Evolutionary conservation across 2,797 vertebrate genomes (phyloP).

Genomic region (Crenichthys baileyi): DNA sequence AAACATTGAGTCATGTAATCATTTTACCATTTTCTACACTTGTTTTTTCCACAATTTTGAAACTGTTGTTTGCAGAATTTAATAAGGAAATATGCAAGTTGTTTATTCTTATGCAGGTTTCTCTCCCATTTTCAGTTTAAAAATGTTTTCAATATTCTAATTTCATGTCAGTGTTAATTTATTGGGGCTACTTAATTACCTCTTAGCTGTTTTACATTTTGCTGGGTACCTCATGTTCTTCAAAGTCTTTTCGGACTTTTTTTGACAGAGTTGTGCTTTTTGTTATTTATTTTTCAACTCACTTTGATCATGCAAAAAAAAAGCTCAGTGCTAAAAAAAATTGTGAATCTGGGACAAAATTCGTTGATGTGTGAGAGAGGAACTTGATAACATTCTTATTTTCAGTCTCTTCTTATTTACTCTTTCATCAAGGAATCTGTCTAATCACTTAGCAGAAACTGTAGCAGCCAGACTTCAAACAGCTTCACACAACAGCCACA

Average conservation of each 20-base stretch:
- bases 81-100: not conserved
- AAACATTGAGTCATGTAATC: too few relatives aligned
- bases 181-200: constrained; percentile 44
- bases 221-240: constrained; percentile 58
- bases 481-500: constrained; percentile 33
- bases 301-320: constrained; percentile 55
- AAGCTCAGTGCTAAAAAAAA: constrained; percentile 15
- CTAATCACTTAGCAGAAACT: constrained; percentile 53
- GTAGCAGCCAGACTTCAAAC: constrained; percentile 55
- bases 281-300: constrained; percentile 32
- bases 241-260: constrained; percentile 53
- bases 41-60: too few relatives aligned
- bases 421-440: constrained; percentile 56
- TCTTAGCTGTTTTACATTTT: constrained; percentile 32
- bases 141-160: not conserved
- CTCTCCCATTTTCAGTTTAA: too few relatives aligned
- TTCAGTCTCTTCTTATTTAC: constrained; percentile 7
- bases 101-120: not conserved
- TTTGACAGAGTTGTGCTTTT: constrained; percentile 25
- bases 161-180: constrained; percentile 39
- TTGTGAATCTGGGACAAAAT: not conserved
- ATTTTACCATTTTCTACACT: too few relatives aligned
- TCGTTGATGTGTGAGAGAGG: constrained; percentile 13
- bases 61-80: not conserved
- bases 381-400: constrained; percentile 1